These are phyloP conservation scores for Troglohyphantes excavatus DNA, from an alignment of 2,888 invertebrate species.

Conservation along the genomic window DNA sequence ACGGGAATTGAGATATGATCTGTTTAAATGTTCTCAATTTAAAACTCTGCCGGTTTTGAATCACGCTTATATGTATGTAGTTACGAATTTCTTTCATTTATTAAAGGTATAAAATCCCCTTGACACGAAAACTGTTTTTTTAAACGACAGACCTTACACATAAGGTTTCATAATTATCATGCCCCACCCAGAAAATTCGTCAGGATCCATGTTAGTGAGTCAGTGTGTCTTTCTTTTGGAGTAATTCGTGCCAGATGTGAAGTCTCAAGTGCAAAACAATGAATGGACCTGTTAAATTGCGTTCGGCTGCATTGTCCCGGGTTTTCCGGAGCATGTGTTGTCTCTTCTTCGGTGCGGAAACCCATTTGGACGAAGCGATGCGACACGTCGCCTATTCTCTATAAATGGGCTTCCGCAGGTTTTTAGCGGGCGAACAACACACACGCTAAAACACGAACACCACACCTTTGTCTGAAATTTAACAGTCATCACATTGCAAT, in stretches of 20 bases:
- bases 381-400: constrained; percentile 22
- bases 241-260: not conserved
- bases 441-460: constrained; percentile 31
- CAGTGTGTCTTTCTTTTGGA: no score
- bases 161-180: no score
- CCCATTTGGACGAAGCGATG: constrained; percentile 40
- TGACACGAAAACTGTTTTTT: no score
- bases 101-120: no score
- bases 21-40: no score
- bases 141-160: no score
- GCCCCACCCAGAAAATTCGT: no score
- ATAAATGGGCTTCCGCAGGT: constrained; percentile 57
- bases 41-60: no score
- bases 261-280: constrained; percentile 21
- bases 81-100: no score
- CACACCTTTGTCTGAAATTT: constrained; percentile 24
- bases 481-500: constrained; percentile 2
- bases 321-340: constrained; percentile 24
- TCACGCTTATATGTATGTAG: no score
- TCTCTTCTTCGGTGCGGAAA: constrained; percentile 29
- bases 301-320: not conserved
- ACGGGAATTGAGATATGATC: no score
- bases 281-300: not conserved
- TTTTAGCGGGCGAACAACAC: constrained; percentile 27
- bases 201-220: no score